A percentile compares a stretch with the other conserved stretches of the same genome.
Evolutionary conservation across 2,113 vertebrate genomes (phyloP).

Genomic region (Spermophilus dauricus): DNA sequence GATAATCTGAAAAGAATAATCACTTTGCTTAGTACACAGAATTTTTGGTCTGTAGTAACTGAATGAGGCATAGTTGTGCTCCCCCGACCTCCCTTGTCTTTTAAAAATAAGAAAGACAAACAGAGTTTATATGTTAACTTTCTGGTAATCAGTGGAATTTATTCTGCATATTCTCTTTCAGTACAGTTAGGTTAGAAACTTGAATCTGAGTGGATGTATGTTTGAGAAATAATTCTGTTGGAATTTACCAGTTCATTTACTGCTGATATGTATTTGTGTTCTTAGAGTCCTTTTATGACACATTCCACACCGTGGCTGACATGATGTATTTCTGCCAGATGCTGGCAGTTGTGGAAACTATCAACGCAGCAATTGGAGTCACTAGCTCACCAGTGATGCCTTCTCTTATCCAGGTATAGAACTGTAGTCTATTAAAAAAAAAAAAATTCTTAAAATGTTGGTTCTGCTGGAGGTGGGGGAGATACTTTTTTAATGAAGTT

Average conservation of each 20-base stretch:
- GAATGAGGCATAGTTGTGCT: background rate
- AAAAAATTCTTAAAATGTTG: background rate
- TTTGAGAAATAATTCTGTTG: conserved; percentile 49
- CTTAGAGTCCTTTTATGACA: conserved; percentile 96
- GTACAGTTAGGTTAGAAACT: background rate
- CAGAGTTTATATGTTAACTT: background rate
- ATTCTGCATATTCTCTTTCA: background rate
- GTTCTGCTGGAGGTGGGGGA: background rate
- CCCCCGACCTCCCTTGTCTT: background rate
- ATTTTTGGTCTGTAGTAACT: background rate
- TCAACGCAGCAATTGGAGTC: conserved; percentile 94
- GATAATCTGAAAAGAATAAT: background rate
- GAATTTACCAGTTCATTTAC: background rate
- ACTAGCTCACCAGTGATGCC: conserved; percentile 92
- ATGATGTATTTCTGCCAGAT: conserved; percentile 98
- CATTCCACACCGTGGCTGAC: conserved; percentile 94
- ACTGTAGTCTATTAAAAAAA: background rate
- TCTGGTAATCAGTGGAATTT: background rate
- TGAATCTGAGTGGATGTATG: conserved; percentile 18
- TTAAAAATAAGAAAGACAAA: background rate
- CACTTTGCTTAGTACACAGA: background rate
- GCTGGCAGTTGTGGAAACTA: conserved; percentile 93
- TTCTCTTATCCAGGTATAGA: conserved; percentile 92
- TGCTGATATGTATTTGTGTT: background rate
- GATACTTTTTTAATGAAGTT: background rate